phyloP scores from a whole-genome alignment of 2,797 vertebrate species.

The Pelobates cultripes region DNA sequence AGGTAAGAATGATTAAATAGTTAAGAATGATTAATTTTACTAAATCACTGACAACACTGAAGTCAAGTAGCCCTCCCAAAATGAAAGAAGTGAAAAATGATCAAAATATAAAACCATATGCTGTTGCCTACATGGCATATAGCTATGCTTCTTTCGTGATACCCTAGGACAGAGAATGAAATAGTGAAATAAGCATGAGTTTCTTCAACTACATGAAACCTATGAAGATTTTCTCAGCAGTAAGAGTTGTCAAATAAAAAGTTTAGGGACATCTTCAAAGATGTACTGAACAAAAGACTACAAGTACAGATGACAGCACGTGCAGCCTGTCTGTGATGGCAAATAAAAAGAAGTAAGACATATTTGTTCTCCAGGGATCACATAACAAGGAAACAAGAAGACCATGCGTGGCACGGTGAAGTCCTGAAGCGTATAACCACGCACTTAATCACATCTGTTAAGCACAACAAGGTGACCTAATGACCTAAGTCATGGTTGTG shows the following conservation, averaged over 20 bases:
- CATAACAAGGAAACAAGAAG: slow-evolving; percentile 42
- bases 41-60: too few relatives aligned
- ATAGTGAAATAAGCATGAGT: too few relatives aligned
- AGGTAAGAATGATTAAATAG: too few relatives aligned
- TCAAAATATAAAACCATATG: too few relatives aligned
- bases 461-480: slow-evolving; percentile 52
- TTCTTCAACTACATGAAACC: background rate
- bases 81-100: too few relatives aligned
- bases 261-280: slow-evolving; percentile 14
- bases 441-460: slow-evolving; percentile 55
- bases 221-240: background rate
- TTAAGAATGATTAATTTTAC: too few relatives aligned
- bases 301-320: slow-evolving; percentile 8
- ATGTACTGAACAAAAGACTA: background rate
- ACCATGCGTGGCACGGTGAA: slow-evolving; percentile 36
- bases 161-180: too few relatives aligned
- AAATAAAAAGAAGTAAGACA: slow-evolving; percentile 44
- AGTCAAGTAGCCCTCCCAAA: too few relatives aligned
- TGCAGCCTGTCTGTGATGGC: slow-evolving; percentile 9
- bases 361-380: slow-evolving; percentile 8
- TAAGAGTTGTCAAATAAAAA: slow-evolving; percentile 4
- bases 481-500: slow-evolving; percentile 46
- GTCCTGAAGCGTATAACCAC: slow-evolving; percentile 29
- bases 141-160: too few relatives aligned
- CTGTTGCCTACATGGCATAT: too few relatives aligned